A percentile compares a stretch with the other conserved stretches of the same genome.
These are phyloP conservation scores for Lasiurus cinereus DNA, from an alignment of 2,113 vertebrate species.

Conservation along the genomic window DNA sequence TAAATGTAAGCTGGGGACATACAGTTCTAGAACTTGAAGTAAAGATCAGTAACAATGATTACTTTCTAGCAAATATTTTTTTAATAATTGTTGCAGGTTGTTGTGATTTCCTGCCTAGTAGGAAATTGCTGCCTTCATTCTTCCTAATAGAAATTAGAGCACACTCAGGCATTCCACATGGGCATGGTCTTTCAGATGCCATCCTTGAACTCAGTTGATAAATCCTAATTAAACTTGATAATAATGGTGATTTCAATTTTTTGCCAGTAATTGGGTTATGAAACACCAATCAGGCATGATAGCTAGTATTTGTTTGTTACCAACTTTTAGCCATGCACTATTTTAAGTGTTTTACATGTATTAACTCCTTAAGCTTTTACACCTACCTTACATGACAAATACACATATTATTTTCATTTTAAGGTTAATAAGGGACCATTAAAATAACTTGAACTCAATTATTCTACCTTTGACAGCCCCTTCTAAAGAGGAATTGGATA, in stretches of 20 bases:
- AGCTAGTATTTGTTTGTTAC: not conserved
- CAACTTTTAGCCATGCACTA: not conserved
- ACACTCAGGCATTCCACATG: not conserved
- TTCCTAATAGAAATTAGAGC: not conserved
- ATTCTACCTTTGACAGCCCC: not conserved
- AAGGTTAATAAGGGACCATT: not conserved
- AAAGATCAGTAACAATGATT: constrained; percentile 60
- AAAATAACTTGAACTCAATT: not conserved
- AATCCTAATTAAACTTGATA: not conserved
- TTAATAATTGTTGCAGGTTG: not conserved
- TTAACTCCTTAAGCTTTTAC: not conserved
- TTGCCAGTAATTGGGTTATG: not conserved
- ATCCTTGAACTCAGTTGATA: not conserved
- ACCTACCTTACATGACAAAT: not conserved
- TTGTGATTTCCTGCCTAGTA: not conserved
- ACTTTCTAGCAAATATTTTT: constrained; percentile 42
- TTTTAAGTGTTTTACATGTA: not conserved
- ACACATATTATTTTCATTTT: not conserved
- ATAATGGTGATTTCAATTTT: not conserved
- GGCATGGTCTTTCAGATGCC: not conserved
- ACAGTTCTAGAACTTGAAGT: constrained; percentile 48
- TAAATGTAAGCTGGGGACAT: constrained; percentile 20
- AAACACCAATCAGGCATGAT: not conserved
- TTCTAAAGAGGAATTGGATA: not conserved
- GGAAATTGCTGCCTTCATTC: not conserved